Conservation (phyloP, 2,797 vertebrate species). For the Euphonia xanthogaster region DNA sequence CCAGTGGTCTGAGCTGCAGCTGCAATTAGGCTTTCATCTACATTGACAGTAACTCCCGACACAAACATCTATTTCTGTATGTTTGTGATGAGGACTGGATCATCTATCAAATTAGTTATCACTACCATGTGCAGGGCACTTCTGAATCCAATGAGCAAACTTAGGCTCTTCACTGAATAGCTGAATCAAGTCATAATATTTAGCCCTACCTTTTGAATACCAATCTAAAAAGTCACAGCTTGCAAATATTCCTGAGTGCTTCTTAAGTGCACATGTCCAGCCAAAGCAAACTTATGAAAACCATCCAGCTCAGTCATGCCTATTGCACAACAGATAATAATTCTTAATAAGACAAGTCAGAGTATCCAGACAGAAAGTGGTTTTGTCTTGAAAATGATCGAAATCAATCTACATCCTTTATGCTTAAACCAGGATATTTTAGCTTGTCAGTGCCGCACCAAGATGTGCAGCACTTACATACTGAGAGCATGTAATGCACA, state of each 20-base stretch:
- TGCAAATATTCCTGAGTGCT: not conserved
- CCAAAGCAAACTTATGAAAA: constrained; percentile 3
- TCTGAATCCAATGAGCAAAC: not conserved
- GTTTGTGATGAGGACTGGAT: not conserved
- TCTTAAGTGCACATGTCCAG: not conserved
- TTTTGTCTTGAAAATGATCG: not conserved
- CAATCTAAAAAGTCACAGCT: not conserved
- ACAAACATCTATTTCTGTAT: not conserved
- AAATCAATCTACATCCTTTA: not conserved
- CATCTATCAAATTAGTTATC: not conserved
- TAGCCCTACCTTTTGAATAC: not conserved
- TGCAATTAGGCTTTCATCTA: not conserved
- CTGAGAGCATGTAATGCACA: not conserved
- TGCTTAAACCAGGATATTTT: not conserved
- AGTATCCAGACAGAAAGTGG: not conserved
- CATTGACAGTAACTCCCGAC: not conserved
- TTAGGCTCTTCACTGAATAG: not conserved
- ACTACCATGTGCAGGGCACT: not conserved
- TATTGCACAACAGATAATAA: not conserved
- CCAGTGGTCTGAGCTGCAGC: not conserved
- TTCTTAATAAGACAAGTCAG: not conserved
- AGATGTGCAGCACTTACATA: accelerated
- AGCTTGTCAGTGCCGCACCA: not conserved
- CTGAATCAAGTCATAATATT: not conserved
- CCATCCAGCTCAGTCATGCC: not conserved